These are phyloP conservation scores for Microhierax caerulescens DNA, from an alignment of 2,797 vertebrate genomes.

Conservation along the genomic window DNA sequence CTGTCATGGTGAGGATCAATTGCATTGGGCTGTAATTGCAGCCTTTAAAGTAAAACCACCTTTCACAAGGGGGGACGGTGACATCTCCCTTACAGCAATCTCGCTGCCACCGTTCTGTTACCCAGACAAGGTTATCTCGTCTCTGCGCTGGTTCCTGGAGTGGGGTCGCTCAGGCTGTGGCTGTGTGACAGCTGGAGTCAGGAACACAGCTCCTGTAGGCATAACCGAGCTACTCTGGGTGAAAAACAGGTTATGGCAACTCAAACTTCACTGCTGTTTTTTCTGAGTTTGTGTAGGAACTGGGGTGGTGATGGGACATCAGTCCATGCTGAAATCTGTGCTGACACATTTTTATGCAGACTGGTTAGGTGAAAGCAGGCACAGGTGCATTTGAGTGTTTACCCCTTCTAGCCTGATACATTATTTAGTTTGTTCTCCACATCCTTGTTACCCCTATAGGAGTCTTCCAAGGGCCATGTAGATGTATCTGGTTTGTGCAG, in stretches of 20 bases:
- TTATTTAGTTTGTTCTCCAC: background rate
- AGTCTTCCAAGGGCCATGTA: background rate
- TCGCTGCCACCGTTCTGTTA: accelerated
- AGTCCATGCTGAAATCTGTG: background rate
- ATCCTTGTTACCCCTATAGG: background rate
- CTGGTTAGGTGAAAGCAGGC: background rate
- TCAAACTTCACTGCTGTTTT: background rate
- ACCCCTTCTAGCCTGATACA: background rate
- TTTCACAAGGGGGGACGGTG: background rate
- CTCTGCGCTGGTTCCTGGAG: background rate
- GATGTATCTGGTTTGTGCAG: background rate
- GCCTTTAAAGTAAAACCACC: background rate
- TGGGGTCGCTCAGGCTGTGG: accelerated
- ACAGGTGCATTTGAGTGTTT: background rate
- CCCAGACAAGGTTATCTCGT: background rate
- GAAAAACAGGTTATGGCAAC: background rate
- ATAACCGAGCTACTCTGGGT: background rate
- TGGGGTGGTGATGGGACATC: background rate
- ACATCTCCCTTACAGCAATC: background rate
- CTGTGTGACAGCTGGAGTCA: background rate
- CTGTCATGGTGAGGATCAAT: background rate
- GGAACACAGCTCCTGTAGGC: background rate
- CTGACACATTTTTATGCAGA: background rate
- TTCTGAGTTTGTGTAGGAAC: background rate
- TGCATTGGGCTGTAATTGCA: background rate